Evolutionary conservation across 2,888 invertebrate species (phyloP).

Genomic region (Lissocephala sabroskyi): DNA sequence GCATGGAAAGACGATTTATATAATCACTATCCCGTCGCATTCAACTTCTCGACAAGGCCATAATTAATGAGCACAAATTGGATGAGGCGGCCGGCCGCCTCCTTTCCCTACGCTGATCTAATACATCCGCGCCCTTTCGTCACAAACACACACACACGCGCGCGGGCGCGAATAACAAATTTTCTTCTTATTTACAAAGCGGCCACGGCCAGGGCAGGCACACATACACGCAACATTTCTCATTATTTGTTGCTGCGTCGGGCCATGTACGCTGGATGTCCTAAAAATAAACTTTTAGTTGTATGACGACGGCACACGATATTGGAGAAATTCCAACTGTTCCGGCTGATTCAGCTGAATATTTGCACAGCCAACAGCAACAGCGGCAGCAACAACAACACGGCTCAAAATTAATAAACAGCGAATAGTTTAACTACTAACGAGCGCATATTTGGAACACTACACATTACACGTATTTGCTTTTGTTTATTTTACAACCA

Average conservation of each 20-base stretch:
- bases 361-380: constrained; percentile 5
- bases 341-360: constrained; percentile 27
- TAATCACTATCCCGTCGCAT: too few species aligned
- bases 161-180: constrained; percentile 31
- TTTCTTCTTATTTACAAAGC: constrained; percentile 37
- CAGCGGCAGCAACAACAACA: too few species aligned
- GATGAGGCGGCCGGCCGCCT: too few species aligned
- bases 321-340: constrained; percentile 56
- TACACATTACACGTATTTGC: not conserved
- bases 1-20: constrained; percentile 53
- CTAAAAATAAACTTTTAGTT: constrained; percentile 55
- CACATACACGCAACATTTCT: constrained; percentile 10
- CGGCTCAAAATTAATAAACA: too few species aligned
- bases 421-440: not conserved
- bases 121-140: constrained; percentile 14
- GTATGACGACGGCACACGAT: constrained; percentile 56
- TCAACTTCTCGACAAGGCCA: too few species aligned
- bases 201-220: constrained; percentile 11
- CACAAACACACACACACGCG: constrained; percentile 38
- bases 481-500: constrained; percentile 25
- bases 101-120: too few species aligned
- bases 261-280: constrained; percentile 40
- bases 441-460: constrained; percentile 18
- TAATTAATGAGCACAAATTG: too few species aligned
- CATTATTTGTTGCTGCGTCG: constrained; percentile 5